Conservation (phyloP, 2,888 invertebrate genomes). For the Perizoma affinitatum region DNA sequence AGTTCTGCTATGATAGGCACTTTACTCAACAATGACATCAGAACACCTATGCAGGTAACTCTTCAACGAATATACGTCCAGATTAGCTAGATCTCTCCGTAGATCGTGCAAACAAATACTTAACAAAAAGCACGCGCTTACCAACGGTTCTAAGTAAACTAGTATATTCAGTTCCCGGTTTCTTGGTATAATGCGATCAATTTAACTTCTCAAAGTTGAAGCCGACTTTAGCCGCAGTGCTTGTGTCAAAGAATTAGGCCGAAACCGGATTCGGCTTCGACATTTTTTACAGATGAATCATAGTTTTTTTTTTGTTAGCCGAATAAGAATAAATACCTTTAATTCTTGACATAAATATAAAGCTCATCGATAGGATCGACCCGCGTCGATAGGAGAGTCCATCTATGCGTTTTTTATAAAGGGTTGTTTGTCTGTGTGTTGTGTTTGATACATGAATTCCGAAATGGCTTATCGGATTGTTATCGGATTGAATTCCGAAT, state of each 20-base stretch:
- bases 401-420: too few relatives aligned
- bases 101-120: constrained; percentile 9
- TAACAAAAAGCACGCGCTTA: constrained; percentile 18
- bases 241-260: background rate
- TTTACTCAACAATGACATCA: constrained; percentile 13
- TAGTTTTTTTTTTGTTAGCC: too few relatives aligned
- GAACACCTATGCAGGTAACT: constrained; percentile 10
- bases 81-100: constrained; percentile 5
- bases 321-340: too few relatives aligned
- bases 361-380: too few relatives aligned
- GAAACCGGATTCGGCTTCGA: constrained; percentile 9
- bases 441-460: too few relatives aligned
- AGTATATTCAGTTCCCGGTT: constrained; percentile 24
- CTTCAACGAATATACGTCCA: constrained; percentile 12
- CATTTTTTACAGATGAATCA: too few relatives aligned
- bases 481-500: too few relatives aligned
- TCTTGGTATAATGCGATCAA: constrained; percentile 35
- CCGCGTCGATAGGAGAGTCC: too few relatives aligned
- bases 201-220: constrained; percentile 27
- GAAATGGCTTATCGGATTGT: too few relatives aligned
- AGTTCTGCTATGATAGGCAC: constrained; percentile 1
- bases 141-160: constrained; percentile 17
- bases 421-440: too few relatives aligned
- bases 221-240: constrained; percentile 10
- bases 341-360: too few relatives aligned